Percentiles rank a stretch among this genome's conserved stretches.
These are phyloP conservation scores for Actias luna DNA, from an alignment of 2,888 invertebrate genomes.

Conservation along the genomic window DNA sequence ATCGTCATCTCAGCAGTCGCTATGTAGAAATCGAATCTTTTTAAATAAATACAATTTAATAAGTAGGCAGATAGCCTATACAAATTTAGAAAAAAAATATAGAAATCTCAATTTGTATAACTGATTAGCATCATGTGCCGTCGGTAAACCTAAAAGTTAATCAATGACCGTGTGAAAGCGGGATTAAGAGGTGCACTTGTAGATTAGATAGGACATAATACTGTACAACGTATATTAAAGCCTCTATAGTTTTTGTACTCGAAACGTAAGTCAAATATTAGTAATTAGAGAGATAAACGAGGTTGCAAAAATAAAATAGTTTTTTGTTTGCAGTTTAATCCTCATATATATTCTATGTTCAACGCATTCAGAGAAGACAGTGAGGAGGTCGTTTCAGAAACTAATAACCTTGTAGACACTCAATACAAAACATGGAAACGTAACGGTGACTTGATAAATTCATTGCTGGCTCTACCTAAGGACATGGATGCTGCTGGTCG, in stretches of 20 bases:
- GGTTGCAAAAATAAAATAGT: slow-evolving; percentile 2
- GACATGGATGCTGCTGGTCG: slow-evolving; percentile 88
- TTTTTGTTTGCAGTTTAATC: slow-evolving; percentile 49
- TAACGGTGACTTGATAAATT: slow-evolving; percentile 88
- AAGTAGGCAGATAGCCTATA: not conserved
- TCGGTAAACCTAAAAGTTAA: slow-evolving; percentile 13
- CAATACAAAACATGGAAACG: slow-evolving; percentile 79
- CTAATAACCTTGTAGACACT: slow-evolving; percentile 47
- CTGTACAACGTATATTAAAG: slow-evolving; percentile 12
- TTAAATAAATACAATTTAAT: not conserved
- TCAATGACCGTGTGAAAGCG: slow-evolving; percentile 13
- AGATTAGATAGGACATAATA: slow-evolving; percentile 20
- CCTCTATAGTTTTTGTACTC: slow-evolving; percentile 8
- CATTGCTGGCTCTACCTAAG: slow-evolving; percentile 88
- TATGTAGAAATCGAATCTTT: not conserved
- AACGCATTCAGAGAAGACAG: slow-evolving; percentile 47
- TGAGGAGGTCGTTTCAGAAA: slow-evolving; percentile 40
- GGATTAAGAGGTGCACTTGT: slow-evolving; percentile 14
- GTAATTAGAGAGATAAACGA: slow-evolving; percentile 6
- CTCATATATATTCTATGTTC: slow-evolving; percentile 51
- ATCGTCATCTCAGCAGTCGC: too few relatives aligned
- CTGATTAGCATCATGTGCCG: slow-evolving; percentile 2
- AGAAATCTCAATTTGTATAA: not conserved
- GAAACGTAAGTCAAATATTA: slow-evolving; percentile 5
- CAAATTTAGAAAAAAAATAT: not conserved